phyloP scores from a whole-genome alignment of 2,888 invertebrate genomes.

The Drosophila vallismaia region DNA sequence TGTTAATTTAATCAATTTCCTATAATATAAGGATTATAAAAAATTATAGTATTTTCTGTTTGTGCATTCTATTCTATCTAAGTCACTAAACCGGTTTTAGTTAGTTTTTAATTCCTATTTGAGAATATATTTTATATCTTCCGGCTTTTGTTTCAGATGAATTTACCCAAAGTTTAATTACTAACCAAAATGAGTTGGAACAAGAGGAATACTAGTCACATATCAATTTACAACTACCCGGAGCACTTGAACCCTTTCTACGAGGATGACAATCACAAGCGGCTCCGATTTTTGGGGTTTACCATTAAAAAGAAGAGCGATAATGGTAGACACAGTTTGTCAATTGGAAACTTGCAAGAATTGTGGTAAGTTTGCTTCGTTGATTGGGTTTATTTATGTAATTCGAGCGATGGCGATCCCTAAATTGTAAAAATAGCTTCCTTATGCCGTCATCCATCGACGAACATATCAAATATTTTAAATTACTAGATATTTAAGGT shows the following conservation, averaged over 20 bases:
- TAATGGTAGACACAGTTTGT: conserved; percentile 85
- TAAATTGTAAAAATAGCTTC: conserved; percentile 1
- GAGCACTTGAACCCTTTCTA: conserved; percentile 91
- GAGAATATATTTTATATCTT: background rate
- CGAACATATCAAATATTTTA: background rate
- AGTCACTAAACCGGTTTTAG: conserved; percentile 1
- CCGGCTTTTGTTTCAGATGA: conserved; percentile 20
- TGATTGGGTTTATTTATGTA: background rate
- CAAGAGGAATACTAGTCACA: conserved; percentile 81
- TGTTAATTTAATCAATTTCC: conserved; percentile 19
- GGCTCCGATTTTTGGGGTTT: conserved; percentile 87
- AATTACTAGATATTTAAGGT: background rate
- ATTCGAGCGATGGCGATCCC: background rate
- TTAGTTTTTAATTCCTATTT: conserved; percentile 1
- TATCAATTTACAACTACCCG: conserved; percentile 89
- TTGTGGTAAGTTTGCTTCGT: conserved; percentile 85
- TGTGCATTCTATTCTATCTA: background rate
- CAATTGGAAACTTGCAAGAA: conserved; percentile 86
- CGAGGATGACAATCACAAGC: conserved; percentile 88
- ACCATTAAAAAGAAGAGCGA: conserved; percentile 65
- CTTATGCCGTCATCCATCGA: background rate
- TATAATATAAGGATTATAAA: conserved; percentile 1
- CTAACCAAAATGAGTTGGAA: conserved; percentile 68
- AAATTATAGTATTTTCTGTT: background rate
- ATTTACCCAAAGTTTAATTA: conserved; percentile 65